Evolutionary conservation across 2,888 invertebrate genomes (phyloP), one percentile per base, ranked within the genome.

Genomic region (Spilarctia lutea): DNA sequence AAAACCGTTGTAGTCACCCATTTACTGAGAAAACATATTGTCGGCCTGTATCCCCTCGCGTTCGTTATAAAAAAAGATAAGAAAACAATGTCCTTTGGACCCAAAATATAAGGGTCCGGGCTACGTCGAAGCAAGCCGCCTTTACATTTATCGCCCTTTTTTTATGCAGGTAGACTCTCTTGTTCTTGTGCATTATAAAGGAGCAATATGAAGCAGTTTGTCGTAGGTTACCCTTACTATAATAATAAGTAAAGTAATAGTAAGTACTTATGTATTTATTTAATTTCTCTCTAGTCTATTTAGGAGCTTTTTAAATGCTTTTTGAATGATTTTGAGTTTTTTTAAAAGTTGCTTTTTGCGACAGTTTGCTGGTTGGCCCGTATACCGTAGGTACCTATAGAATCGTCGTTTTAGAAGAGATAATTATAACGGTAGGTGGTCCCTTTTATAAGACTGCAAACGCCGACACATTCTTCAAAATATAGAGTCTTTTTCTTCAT

Each of bases 121-220:
- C 35, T n/a, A 66, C 68, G 72, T 48, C 76, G 65, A 78, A 79
- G 75, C 73, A 68, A 73, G 63, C 78, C 75, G 74, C n/a, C 65
- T 48, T 71, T 74, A 65, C 48, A 42, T 71, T 75, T 65, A 68
- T 42, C 71, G 80, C 81, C 81, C 79, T 79, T 80, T 84, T 84
- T 83, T 75, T 76, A 30, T 66, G 70, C 66, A 69, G 67, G 81
- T 79, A 76, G 86, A 86, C 81, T 83, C 56, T 65, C 71, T 39
- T 77, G 67, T 52, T 35, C 71, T 70, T 68, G 77, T 66, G 30
- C 65, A n/a, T 45, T 35, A 18, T 27, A 27, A 63, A 79, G 75
- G 73, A 69, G 75, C 75, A 82, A 75, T 69, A 81, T 78, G 67
- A 75, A 73, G 72, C 72, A 73, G 75, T 75, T 81, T 85, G 84